Base-by-base conservation (phyloP, 2,113 vertebrate genomes). In the Vireo altiloquus region DNA sequence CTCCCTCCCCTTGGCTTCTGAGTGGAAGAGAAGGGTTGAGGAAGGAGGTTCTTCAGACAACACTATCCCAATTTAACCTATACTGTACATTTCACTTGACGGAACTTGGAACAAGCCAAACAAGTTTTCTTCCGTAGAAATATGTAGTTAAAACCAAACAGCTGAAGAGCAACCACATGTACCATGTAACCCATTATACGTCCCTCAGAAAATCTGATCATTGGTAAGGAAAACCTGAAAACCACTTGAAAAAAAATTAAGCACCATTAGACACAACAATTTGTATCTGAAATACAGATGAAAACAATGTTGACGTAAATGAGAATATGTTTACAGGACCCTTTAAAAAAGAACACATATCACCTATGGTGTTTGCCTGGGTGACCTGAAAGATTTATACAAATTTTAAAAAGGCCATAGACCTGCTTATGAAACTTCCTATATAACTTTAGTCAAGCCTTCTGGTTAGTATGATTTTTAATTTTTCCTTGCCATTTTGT, bases 351-450 rank as follows among this genome's bases (percentile, higher is more conserved):
- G 9, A 40, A 17, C 8, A 30, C 8, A 14, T 14, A 37, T 59
- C 16, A 21, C 2, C 1, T 25, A 15, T 6, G 12, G 17, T 47
- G n/a, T 66, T 61, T 3, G 4, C 6, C 12, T 57, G 8, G 13
- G 22, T 56, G 15, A 47, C 18, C n/a, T 81, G 24, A 47, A 80
- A 35, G 9, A 21, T 22, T 59, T 76, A 49, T 8, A 12, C 11
- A 35, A 42, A 52, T 25, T 42, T 54, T 44, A 1, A 35, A 35
- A 78, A 63, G 14, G 4, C 25, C 42, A 15, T 9, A 68, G n/a
- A 40, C 3, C 37, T 49, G 31, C 8, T 53, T 44, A 74, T 16
- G 33, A 54, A 49, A 9, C 8, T 50, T 54, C 15, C 15, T 24
- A 18, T 7, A 22, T 4, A 37, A 3, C 6, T 39, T 53, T 30